phyloP scores from a whole-genome alignment of 2,797 vertebrate genomes.

The Alcedo quadribrachys region DNA sequence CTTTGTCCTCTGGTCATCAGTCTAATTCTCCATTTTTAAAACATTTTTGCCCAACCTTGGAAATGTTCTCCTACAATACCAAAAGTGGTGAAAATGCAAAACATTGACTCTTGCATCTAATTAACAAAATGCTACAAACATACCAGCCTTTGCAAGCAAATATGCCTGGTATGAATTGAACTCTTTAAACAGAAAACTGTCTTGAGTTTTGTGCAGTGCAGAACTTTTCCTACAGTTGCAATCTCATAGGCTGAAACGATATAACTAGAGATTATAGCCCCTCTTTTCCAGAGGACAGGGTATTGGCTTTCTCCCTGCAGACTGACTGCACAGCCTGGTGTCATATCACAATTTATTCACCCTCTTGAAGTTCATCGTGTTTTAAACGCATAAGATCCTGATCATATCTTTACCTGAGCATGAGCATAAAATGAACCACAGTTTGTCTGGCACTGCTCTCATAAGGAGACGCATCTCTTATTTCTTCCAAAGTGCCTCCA shows the following conservation, averaged over 20 bases:
- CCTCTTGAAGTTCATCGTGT: not conserved
- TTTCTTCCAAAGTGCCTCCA: not conserved
- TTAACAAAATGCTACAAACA: not conserved
- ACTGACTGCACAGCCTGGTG: not conserved
- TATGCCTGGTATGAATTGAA: not conserved
- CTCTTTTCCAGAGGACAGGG: not conserved
- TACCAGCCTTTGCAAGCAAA: not conserved
- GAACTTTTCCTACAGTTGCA: not conserved
- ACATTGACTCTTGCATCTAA: not conserved
- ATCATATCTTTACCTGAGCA: not conserved
- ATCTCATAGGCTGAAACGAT: not conserved
- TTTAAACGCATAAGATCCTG: not conserved
- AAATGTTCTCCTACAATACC: not conserved
- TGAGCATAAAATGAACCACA: not conserved
- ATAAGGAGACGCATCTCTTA: not conserved
- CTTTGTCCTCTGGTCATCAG: not conserved
- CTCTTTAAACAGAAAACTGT: not conserved
- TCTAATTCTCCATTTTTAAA: not conserved
- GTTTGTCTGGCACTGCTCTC: not conserved
- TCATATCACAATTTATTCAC: not conserved
- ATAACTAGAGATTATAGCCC: not conserved
- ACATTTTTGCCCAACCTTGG: not conserved
- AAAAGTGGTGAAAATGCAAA: not conserved
- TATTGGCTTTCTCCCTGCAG: not conserved
- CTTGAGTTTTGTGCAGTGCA: not conserved